Evolutionary conservation across 2,797 vertebrate genomes (phyloP).

Genomic region (Lepus oiostolus): DNA sequence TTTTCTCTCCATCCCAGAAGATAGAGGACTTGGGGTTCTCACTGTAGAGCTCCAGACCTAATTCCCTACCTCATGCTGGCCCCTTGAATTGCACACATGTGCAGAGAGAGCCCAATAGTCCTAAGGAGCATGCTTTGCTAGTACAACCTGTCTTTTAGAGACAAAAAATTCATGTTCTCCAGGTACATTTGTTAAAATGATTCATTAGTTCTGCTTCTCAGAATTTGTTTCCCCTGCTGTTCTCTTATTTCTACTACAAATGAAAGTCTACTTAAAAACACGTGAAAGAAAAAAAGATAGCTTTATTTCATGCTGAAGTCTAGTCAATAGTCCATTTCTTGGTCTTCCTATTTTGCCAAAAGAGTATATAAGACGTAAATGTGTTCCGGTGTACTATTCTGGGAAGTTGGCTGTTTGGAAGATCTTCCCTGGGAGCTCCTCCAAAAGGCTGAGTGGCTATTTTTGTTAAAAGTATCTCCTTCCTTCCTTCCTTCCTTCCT

Average conservation of each 20-base stretch:
- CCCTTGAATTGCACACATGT: neutral
- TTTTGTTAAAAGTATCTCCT: conserved; percentile 24
- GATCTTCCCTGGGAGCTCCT: neutral
- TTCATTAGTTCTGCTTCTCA: neutral
- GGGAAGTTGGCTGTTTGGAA: conserved; percentile 33
- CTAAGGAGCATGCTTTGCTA: neutral
- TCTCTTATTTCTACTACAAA: conserved; percentile 16
- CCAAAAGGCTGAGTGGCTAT: neutral
- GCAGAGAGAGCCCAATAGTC: neutral
- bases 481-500: neutral
- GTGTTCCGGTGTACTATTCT: neutral
- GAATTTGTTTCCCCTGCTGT: neutral
- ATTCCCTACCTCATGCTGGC: fast-evolving
- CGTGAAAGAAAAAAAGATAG: neutral
- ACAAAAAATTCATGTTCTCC: neutral
- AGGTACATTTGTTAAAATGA: conserved; percentile 10
- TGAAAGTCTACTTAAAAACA: conserved; percentile 56
- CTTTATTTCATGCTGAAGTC: neutral
- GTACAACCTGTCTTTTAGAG: neutral
- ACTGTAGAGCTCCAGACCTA: too few species aligned
- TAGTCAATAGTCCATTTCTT: neutral
- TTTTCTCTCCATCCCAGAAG: neutral
- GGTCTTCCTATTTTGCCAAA: neutral
- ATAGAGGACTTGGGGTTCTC: neutral
- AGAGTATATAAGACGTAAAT: neutral